Base-by-base conservation (phyloP, 2,797 vertebrate species). In the Ctenopoma kingsleyae region DNA sequence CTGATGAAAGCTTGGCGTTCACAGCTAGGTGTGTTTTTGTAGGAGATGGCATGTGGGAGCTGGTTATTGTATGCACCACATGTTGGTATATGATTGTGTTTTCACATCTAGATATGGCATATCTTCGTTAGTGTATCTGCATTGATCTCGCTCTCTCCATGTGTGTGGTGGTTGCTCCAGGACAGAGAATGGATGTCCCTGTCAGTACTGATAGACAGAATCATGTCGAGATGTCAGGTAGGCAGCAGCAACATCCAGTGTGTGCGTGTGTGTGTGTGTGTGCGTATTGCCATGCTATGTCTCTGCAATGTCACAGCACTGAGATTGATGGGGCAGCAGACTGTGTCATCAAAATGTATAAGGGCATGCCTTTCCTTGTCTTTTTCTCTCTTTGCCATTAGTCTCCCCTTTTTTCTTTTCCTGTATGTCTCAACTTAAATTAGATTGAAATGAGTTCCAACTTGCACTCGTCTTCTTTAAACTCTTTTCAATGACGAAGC, bases 341-440 rank as follows among this genome's bases (percentile, higher is more conserved):
- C 76, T 53, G 62, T 72, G 81, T 88, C 74, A 87, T 84, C 63
- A 62, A 80, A 89, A 83, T 73, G 76, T 74, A 82, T 49, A 75
- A 74, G 69, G 55, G 43, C 48, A 68, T 8, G 20, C 30, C 61
- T 48, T 41, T 66, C 65, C 62, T 50, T 25, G 47, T 68, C 67
- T 71, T 56, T 15, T 17, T 59, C 47, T 64, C 46, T 25, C 32
- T 47, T 52, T 22, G 13, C 53, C 55, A 23, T 48, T 15, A 8
- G 44, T 16, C 48, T 53, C 63, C 53, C 3, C 50, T 49, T 67
- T 48, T 61, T 20, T 58, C 65, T 48, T 25, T 20, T 15, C 19
- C 59, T 19, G 6, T 40, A 40, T 51, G 46, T 75, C 73, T 76
- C 56, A 63, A 27, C 62, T 67, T 51, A 67, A 54, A 78, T 65